These are phyloP conservation scores for Heteromormyrus szaboi DNA, from an alignment of 2,797 vertebrate genomes.

Conservation along the genomic window DNA sequence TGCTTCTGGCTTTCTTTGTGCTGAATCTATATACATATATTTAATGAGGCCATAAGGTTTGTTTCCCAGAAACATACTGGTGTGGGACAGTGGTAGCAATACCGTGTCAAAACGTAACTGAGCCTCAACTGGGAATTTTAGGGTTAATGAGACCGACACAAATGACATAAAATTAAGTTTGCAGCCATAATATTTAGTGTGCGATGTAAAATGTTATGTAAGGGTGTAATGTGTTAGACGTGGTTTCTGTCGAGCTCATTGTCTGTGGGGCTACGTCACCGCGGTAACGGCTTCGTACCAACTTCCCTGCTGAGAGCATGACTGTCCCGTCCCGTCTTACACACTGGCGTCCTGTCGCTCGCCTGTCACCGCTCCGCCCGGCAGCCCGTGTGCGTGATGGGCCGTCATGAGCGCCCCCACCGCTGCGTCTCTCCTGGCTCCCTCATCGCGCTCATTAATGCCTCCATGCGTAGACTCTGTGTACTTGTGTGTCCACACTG, in stretches of 20 bases:
- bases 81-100: not conserved
- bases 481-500: constrained; percentile 13
- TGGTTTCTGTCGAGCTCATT: not conserved
- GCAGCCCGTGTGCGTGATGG: not conserved
- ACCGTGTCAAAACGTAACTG: not conserved
- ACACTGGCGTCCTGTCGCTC: not conserved
- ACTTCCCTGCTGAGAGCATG: not conserved
- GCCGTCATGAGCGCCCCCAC: constrained; percentile 21
- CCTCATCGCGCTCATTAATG: constrained; percentile 12
- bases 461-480: constrained; percentile 11
- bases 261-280: not conserved
- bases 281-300: not conserved
- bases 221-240: not conserved
- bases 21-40: not conserved
- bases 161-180: not conserved
- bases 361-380: not conserved
- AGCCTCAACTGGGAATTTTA: not conserved
- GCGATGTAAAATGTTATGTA: not conserved
- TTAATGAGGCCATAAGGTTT: not conserved
- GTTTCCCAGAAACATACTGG: not conserved
- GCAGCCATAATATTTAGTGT: not conserved
- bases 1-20: not conserved
- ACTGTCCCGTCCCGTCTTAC: not conserved
- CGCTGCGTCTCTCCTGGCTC: constrained; percentile 21
- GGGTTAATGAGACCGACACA: not conserved